Evolutionary conservation across 2,797 vertebrate genomes (phyloP), one percentile per base, ranked within the genome.

Genomic region (Florisuga fusca): DNA sequence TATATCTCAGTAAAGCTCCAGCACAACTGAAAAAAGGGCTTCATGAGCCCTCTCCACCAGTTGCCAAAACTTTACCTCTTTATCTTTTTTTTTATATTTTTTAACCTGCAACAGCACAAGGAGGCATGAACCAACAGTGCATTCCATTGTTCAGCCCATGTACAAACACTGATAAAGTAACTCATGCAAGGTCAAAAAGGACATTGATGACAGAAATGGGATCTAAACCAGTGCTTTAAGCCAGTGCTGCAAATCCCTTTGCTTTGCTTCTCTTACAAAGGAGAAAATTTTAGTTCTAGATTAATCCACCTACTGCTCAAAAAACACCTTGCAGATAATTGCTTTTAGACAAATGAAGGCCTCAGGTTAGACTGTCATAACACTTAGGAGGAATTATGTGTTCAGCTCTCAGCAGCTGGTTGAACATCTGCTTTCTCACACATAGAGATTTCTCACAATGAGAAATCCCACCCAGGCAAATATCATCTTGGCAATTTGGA

Each of bases 341-440:
- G 81, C 57, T 87, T 92, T 95, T 79, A 95, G 69, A 66, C 64
- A 95, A 93, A 93, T 89, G 84, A 77, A 87, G 66, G 61, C 77
- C 74, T 67, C 12, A 4, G 38, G 79, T 25, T 85, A 77, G 51
- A 81, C 58, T 73, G 62, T 51, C 62, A 45, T 62, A 75, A 41
- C 76, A 73, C 48, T 95, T 91, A 59, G 61, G 54, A 84, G 87
- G 66, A 94, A 89, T 89, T 89, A 85, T 1, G 0, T 55, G 75
- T 85, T 75, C 68, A 38, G 43, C 50, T 79, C 50, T 54, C 15
- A 71, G 38, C 80, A 95, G 84, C 89, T 95, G 87, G 12, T 92
- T 95, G 78, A 78, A 38, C 92, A 94, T 90, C 92, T 95, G 86
- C 84, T 85, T 64, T n/a, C 57, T 16, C 57, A 11, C 62, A 22